phyloP scores from a whole-genome alignment of 2,888 invertebrate genomes.

The Agriopis marginaria region DNA sequence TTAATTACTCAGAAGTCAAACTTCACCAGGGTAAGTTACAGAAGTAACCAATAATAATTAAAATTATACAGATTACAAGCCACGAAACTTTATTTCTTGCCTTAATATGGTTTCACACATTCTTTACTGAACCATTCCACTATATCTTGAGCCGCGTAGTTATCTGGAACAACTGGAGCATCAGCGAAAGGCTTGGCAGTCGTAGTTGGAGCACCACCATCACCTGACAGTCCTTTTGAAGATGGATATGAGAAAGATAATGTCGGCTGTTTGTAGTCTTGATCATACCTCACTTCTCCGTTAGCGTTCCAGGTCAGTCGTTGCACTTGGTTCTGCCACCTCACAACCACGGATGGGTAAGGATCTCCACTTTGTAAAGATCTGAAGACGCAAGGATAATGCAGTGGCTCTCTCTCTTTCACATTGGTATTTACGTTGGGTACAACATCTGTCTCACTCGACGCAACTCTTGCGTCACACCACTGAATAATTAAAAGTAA shows the following conservation, averaged over 20 bases:
- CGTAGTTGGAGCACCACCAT: conserved; percentile 32
- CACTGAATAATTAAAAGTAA: conserved; percentile 51
- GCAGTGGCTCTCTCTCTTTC: conserved; percentile 51
- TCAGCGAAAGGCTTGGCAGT: conserved; percentile 50
- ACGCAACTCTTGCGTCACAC: conserved; percentile 57
- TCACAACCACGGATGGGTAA: conserved; percentile 63
- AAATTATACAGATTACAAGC: not conserved
- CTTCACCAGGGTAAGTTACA: not conserved
- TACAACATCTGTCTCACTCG: conserved; percentile 51
- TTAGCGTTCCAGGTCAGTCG: conserved; percentile 53
- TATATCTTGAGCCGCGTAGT: conserved; percentile 49
- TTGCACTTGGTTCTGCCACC: conserved; percentile 54
- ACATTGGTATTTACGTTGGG: conserved; percentile 38
- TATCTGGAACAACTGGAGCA: conserved; percentile 52
- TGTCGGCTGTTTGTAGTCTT: conserved; percentile 45
- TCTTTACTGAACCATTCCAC: conserved; percentile 45
- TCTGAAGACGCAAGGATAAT: conserved; percentile 56
- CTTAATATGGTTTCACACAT: conserved; percentile 49
- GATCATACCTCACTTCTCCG: conserved; percentile 44
- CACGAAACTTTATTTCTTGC: not conserved
- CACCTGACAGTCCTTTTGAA: conserved; percentile 56
- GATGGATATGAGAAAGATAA: conserved; percentile 52
- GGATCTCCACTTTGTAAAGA: conserved; percentile 55
- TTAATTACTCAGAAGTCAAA: conserved; percentile 1
- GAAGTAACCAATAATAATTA: not conserved